Conservation (phyloP, 2,888 invertebrate genomes). For the Pterobdella sp. region DNA sequence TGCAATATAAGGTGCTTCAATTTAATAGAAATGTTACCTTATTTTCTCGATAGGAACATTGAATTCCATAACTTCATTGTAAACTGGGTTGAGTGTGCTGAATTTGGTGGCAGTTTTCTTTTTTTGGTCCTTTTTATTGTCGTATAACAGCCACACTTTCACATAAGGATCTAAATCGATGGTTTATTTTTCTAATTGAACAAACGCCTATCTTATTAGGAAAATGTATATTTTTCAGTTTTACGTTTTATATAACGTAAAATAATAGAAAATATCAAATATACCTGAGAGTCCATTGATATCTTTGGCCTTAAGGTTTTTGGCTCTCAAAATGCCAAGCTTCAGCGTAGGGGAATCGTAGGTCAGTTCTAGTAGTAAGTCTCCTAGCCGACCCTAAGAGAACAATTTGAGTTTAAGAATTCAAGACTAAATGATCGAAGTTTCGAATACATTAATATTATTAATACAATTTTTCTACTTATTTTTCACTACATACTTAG, state of each 20-base stretch:
- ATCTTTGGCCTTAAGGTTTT: constrained; percentile 89
- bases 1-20: not conserved
- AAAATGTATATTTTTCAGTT: no score
- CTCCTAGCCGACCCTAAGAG: constrained; percentile 43
- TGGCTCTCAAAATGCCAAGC: constrained; percentile 78
- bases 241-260: no score
- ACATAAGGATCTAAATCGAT: constrained; percentile 21
- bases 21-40: not conserved
- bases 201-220: no score
- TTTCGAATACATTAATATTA: not conserved
- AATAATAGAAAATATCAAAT: no score
- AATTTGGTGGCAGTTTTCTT: constrained; percentile 12
- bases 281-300: constrained; percentile 69
- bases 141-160: constrained; percentile 13
- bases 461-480: not conserved
- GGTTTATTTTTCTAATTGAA: no score
- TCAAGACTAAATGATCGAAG: not conserved
- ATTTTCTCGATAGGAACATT: constrained; percentile 19
- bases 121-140: constrained; percentile 5
- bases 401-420: no score
- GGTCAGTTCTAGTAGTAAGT: constrained; percentile 71
- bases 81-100: constrained; percentile 15
- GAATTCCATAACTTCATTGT: constrained; percentile 11
- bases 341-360: constrained; percentile 92
- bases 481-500: not conserved